phyloP scores from a whole-genome alignment of 2,888 invertebrate species.

The Andrena fulva region DNA sequence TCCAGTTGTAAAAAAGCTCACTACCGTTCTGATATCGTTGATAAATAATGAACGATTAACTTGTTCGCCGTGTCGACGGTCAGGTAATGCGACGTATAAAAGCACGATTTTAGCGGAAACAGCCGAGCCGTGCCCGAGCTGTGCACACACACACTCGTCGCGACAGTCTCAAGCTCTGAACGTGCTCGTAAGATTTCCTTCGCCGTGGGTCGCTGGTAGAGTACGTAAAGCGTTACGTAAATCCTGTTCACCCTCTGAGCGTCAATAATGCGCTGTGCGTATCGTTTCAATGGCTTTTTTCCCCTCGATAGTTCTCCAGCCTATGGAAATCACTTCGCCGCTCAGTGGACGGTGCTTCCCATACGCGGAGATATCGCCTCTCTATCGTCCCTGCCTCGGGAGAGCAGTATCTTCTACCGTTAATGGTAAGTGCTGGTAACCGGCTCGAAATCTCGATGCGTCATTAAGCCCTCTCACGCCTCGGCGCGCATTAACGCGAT shows the following conservation, averaged over 20 bases:
- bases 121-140: slow-evolving; percentile 20
- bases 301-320: no score
- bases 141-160: slow-evolving; percentile 15
- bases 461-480: not conserved
- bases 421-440: not conserved
- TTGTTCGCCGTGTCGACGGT: slow-evolving; percentile 26
- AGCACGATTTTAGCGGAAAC: slow-evolving; percentile 40
- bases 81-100: slow-evolving; percentile 51
- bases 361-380: not conserved
- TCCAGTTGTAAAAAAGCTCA: slow-evolving; percentile 57
- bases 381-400: not conserved
- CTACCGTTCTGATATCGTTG: slow-evolving; percentile 57
- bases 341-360: not conserved
- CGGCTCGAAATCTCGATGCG: not conserved
- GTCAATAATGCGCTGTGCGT: slow-evolving; percentile 32
- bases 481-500: slow-evolving; percentile 1
- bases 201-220: slow-evolving; percentile 16
- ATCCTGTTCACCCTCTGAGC: slow-evolving; percentile 1
- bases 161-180: slow-evolving; percentile 41
- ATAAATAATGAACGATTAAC: slow-evolving; percentile 33
- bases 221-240: slow-evolving; percentile 33
- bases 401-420: not conserved
- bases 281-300: slow-evolving; percentile 18
- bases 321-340: not conserved
- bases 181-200: slow-evolving; percentile 15